Percentiles rank a stretch among this genome's conserved stretches.
These are phyloP conservation scores for Dioctria linearis DNA, from an alignment of 2,888 invertebrate genomes.

Conservation along the genomic window DNA sequence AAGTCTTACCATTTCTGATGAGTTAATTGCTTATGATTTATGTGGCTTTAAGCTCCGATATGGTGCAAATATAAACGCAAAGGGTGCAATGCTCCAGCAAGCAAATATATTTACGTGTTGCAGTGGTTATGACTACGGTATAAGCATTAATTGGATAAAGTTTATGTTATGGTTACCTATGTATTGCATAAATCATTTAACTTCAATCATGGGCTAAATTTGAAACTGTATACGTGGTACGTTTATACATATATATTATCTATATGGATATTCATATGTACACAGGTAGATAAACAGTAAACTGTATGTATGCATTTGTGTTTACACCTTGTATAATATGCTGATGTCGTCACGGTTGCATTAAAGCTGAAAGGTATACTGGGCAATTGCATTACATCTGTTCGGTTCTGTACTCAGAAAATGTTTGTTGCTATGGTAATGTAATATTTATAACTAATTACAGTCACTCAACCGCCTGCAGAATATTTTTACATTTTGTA, in stretches of 20 bases:
- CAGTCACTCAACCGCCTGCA: neutral
- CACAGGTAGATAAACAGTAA: too few species aligned
- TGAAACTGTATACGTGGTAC: conserved; percentile 40
- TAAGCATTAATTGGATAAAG: conserved; percentile 55
- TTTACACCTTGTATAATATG: neutral
- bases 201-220: conserved; percentile 53
- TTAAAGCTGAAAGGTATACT: conserved; percentile 15
- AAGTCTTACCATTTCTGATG: conserved; percentile 62
- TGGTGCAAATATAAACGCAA: conserved; percentile 46
- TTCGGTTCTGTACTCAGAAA: neutral
- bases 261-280: too few species aligned
- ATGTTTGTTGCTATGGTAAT: conserved; percentile 15
- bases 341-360: conserved; percentile 37
- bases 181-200: conserved; percentile 57
- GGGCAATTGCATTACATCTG: conserved; percentile 10
- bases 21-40: conserved; percentile 63
- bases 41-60: conserved; percentile 60
- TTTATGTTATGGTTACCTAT: conserved; percentile 34
- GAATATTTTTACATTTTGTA: neutral
- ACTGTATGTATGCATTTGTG: too few species aligned
- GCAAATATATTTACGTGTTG: conserved; percentile 26
- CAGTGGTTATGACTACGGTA: conserved; percentile 43
- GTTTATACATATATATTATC: too few species aligned
- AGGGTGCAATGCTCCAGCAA: conserved; percentile 9
- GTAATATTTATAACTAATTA: conserved; percentile 13